These are phyloP conservation scores for Zaprionus africanus DNA, from an alignment of 1,140 invertebrate genomes.

Conservation along the genomic window DNA sequence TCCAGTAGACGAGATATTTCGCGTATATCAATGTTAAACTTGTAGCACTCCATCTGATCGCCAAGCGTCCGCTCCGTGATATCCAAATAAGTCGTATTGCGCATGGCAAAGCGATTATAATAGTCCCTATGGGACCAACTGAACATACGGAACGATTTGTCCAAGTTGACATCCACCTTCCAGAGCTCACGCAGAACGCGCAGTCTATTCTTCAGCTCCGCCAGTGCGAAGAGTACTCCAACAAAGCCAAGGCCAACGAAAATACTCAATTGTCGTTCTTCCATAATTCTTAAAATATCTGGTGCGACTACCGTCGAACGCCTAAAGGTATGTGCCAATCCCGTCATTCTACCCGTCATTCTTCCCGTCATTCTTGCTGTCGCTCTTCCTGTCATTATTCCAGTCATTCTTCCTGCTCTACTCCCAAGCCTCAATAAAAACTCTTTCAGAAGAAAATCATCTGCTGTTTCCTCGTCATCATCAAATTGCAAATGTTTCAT, in stretches of 20 bases:
- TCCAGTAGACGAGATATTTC: slow-evolving; percentile 39
- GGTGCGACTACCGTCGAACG: not conserved
- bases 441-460: not conserved
- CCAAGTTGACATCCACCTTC: slow-evolving; percentile 5
- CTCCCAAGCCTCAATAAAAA: not conserved
- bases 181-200: slow-evolving; percentile 24
- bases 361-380: too few relatives aligned
- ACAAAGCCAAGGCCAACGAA: slow-evolving; percentile 31
- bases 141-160: slow-evolving; percentile 33
- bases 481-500: not conserved
- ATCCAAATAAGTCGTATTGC: slow-evolving; percentile 48
- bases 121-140: slow-evolving; percentile 43
- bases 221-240: slow-evolving; percentile 29
- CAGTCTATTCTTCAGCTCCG: slow-evolving; percentile 16
- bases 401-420: too few relatives aligned
- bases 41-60: slow-evolving; percentile 35
- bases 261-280: slow-evolving; percentile 33
- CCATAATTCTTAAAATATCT: slow-evolving; percentile 18
- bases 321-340: too few relatives aligned
- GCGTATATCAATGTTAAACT: slow-evolving; percentile 47
- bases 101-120: slow-evolving; percentile 37
- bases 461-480: fast-evolving
- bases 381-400: too few relatives aligned
- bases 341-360: not conserved
- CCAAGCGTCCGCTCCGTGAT: slow-evolving; percentile 23